Conservation (phyloP, 2,113 vertebrate species). For the human region DNA sequence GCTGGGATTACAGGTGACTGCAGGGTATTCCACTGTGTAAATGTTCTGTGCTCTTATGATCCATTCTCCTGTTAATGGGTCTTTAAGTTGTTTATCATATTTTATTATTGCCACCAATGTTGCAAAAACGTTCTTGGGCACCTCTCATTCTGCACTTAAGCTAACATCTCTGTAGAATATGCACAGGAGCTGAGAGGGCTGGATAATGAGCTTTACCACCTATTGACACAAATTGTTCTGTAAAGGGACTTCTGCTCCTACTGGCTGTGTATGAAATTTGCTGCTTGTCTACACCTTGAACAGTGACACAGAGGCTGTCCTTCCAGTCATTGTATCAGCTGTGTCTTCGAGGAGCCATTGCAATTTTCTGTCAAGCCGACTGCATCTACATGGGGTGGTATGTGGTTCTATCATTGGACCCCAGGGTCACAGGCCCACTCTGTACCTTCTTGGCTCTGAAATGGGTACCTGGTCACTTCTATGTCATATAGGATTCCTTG, state of each 20-base stretch:
- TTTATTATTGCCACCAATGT: neutral
- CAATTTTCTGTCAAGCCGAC: neutral
- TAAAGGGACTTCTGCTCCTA: neutral
- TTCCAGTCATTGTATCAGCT: no score
- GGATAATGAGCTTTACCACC: neutral
- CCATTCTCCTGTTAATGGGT: neutral
- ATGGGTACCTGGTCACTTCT: neutral
- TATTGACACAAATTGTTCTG: neutral
- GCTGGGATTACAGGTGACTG: neutral
- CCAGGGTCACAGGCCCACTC: no score
- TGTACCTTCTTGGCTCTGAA: neutral
- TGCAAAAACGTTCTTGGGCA: neutral
- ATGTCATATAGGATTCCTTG: neutral
- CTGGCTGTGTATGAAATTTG: neutral
- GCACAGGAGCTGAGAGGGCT: neutral
- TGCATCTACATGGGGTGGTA: neutral
- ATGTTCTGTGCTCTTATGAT: neutral
- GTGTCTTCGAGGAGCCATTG: no score
- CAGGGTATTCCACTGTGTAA: neutral
- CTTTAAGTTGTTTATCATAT: neutral
- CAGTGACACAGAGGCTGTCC: neutral
- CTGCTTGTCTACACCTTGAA: neutral
- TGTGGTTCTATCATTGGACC: neutral
- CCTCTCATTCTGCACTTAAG: neutral
- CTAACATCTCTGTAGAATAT: neutral